Percentiles rank a stretch among this genome's conserved stretches.
Conservation (phyloP, 2,113 vertebrate species). For the Labeo rohita region DNA sequence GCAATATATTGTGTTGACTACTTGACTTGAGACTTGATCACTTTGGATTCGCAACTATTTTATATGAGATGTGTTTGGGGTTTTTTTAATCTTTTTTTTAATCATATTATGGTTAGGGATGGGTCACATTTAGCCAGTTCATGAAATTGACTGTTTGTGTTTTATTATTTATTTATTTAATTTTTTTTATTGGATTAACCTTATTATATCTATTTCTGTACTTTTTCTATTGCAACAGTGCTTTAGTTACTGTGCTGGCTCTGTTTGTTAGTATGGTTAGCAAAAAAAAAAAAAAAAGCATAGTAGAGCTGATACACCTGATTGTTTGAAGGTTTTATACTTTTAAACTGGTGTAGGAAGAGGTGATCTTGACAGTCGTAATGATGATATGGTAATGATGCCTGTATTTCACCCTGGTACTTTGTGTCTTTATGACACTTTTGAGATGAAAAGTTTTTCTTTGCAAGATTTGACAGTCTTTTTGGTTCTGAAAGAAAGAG, state of each 20-base stretch:
- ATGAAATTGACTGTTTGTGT: neutral
- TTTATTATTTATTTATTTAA: too few species aligned
- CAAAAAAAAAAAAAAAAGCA: neutral
- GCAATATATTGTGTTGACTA: neutral
- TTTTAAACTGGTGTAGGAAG: neutral
- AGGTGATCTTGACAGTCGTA: neutral
- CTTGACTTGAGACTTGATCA: neutral
- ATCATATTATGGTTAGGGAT: neutral
- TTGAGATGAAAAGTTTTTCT: neutral
- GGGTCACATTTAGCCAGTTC: neutral
- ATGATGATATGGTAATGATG: neutral
- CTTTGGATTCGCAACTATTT: neutral
- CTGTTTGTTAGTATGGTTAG: neutral
- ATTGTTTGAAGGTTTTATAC: neutral
- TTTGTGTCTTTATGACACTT: conserved; percentile 1
- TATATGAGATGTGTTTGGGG: neutral
- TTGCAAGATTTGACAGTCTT: neutral
- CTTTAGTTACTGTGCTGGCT: neutral
- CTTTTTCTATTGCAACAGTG: neutral
- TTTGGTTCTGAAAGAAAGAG: neutral
- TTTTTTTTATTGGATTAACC: neutral
- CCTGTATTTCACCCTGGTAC: neutral
- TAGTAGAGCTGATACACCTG: neutral
- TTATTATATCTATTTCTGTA: neutral
- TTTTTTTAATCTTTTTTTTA: neutral